Base-by-base conservation (phyloP, 2,113 vertebrate species). In the Lichenostomus cassidix region DNA sequence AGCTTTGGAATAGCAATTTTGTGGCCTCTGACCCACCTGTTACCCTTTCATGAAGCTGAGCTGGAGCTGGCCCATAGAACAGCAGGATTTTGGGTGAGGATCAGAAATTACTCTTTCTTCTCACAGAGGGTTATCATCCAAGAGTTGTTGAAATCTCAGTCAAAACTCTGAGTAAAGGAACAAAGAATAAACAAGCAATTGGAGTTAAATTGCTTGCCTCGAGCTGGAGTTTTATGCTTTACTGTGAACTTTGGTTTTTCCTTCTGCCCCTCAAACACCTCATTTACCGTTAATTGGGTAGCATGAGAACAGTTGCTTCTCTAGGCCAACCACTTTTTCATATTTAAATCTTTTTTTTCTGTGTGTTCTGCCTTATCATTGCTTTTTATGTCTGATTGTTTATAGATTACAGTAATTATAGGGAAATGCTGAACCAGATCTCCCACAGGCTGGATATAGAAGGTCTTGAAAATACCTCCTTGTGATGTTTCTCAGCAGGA, bases 401-500 rank as follows among this genome's bases (percentile, higher is more conserved):
- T 39, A 31, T 52, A 70, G 50, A 70, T 86, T 77, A 9, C 15
- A 75, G 67, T 70, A 47, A 74, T 94, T 95, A 59, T 2, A 55
- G 64, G 81, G 56, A 82, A 89, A 88, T 44, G 70, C 2, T 56
- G 53, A 76, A 85, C 27, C 42, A 50, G 46, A 22, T 88, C 67
- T 90, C 82, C 71, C 59, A 78, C 39, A 74, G 56, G 20, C 25
- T 93, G 71, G 64, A 86, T 39, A 53, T 74, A 64, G 0, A 33
- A 63, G 39, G 35, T 67, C 60, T 85, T 80, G 39, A 77, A 93
- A 92, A 59, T 28, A 77, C 42, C 35, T 84, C 20, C 56, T 83
- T 93, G 39, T 86, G 59, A 39, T 82, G 47, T 74, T 85, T 90
- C 87, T 77, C 78, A 90, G 75, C 75, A 83, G 82, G 82, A 80